Conservation (phyloP, 2,113 vertebrate genomes). For the Tetrax tetrax region DNA sequence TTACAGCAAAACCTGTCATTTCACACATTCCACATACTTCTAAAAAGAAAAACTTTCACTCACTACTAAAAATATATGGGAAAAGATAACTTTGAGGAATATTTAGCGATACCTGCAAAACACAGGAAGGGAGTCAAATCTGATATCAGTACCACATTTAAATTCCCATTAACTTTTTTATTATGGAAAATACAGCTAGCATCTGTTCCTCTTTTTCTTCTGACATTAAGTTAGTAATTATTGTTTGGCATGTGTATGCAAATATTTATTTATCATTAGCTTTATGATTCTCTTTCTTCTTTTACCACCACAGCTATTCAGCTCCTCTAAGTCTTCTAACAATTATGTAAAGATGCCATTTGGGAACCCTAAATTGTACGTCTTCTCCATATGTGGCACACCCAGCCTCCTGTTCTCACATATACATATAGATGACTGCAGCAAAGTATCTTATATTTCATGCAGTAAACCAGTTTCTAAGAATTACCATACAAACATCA, state of each 20-base stretch:
- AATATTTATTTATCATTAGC: slow-evolving; percentile 45
- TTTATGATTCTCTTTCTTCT: background rate
- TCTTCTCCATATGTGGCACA: background rate
- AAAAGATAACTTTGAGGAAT: background rate
- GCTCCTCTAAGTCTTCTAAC: background rate
- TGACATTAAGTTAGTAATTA: background rate
- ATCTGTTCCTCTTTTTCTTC: background rate
- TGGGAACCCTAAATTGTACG: background rate
- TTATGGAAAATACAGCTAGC: background rate
- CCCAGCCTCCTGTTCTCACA: slow-evolving; percentile 29
- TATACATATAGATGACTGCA: background rate
- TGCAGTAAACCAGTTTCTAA: slow-evolving; percentile 4
- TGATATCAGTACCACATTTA: background rate
- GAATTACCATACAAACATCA: slow-evolving; percentile 16
- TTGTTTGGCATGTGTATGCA: background rate
- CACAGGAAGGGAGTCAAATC: background rate
- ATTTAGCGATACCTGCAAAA: slow-evolving; percentile 2
- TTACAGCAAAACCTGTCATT: background rate
- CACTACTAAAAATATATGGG: background rate
- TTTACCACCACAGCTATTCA: background rate
- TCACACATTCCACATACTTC: background rate
- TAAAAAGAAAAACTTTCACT: background rate
- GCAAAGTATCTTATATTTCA: background rate
- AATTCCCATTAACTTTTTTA: background rate
- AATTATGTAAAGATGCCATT: background rate